Percentiles rank a stretch among this genome's conserved stretches.
These are phyloP conservation scores for Tyria jacobaeae DNA, from an alignment of 2,888 invertebrate genomes.

Conservation along the genomic window DNA sequence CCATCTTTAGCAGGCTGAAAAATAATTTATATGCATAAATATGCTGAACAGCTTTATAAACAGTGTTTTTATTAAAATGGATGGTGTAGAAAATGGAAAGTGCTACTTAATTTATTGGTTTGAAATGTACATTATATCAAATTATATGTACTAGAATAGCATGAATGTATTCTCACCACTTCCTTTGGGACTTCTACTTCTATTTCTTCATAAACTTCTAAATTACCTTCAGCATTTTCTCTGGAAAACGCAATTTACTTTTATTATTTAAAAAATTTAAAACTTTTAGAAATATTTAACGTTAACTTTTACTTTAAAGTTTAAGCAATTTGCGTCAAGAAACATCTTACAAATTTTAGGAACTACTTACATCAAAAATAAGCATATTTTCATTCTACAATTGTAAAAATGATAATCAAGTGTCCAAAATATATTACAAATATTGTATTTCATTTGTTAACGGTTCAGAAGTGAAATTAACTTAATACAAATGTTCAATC, in stretches of 20 bases:
- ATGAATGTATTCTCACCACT: constrained; percentile 65
- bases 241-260: constrained; percentile 57
- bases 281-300: too few species aligned
- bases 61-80: too few species aligned
- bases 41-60: background rate
- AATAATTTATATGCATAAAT: constrained; percentile 11
- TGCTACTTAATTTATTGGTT: too few species aligned
- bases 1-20: constrained; percentile 74
- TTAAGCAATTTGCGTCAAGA: background rate
- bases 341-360: background rate
- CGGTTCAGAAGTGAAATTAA: background rate
- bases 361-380: too few species aligned
- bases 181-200: constrained; percentile 80
- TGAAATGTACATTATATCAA: too few species aligned
- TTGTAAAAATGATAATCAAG: too few species aligned
- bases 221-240: constrained; percentile 81
- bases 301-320: too few species aligned
- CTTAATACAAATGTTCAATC: background rate
- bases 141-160: too few species aligned
- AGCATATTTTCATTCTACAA: too few species aligned
- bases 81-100: too few species aligned
- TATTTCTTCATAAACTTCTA: constrained; percentile 85
- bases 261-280: background rate
- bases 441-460: background rate
- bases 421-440: too few species aligned